A percentile compares a stretch with the other conserved stretches of the same genome.
phyloP scores from a whole-genome alignment of 2,888 invertebrate genomes.

The Parapristionchus giblindavisi region DNA sequence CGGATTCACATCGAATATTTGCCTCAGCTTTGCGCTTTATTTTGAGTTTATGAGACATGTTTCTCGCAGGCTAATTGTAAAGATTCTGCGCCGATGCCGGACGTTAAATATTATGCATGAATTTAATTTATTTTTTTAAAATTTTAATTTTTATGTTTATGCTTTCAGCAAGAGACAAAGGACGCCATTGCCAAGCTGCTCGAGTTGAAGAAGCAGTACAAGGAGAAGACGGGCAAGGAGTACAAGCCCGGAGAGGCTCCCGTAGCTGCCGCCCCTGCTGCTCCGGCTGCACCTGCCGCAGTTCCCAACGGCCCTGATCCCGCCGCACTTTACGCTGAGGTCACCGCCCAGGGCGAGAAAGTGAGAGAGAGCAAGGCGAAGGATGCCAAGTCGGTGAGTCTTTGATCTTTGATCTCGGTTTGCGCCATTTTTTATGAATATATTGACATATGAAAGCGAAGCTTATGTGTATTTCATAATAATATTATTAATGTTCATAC shows the following conservation, averaged over 20 bases:
- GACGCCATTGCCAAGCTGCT: constrained; percentile 76
- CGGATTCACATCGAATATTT: too few relatives aligned
- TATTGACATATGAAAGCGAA: constrained; percentile 23
- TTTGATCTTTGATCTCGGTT: not conserved
- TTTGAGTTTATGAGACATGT: not conserved
- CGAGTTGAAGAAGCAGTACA: constrained; percentile 81
- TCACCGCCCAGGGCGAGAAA: constrained; percentile 76
- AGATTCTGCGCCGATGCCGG: too few relatives aligned
- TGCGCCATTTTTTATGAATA: not conserved
- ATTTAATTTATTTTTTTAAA: not conserved
- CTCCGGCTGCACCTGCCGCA: not conserved
- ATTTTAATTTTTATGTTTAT: not conserved
- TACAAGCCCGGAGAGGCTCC: constrained; percentile 38
- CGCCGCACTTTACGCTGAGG: constrained; percentile 41
- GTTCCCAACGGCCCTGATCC: not conserved
- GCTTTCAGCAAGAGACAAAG: constrained; percentile 71
- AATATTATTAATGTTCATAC: too few relatives aligned
- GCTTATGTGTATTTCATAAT: constrained; percentile 7
- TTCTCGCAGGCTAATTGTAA: not conserved
- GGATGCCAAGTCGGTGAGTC: constrained; percentile 71
- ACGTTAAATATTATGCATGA: too few relatives aligned
- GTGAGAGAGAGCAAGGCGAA: constrained; percentile 77
- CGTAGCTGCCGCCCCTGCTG: constrained; percentile 4
- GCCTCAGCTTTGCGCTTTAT: too few relatives aligned
- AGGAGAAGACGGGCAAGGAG: constrained; percentile 75